Percentiles rank a stretch among this genome's conserved stretches.
phyloP scores from a whole-genome alignment of 2,113 vertebrate genomes.

The Nerophis lumbriciformis region DNA sequence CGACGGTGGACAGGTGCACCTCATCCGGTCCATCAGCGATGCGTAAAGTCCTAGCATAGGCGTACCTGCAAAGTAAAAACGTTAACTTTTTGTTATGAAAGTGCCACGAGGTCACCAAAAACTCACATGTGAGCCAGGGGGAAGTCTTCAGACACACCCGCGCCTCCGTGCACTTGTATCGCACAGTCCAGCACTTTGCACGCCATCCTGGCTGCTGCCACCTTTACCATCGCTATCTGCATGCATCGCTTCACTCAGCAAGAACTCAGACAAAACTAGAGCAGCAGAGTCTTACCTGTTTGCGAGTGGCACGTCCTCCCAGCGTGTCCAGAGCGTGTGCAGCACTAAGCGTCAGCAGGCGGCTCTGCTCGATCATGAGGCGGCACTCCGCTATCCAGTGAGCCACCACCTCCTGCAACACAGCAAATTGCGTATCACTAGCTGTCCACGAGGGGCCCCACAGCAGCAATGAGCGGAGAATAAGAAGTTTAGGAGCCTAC shows the following conservation, averaged over 20 bases:
- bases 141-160: constrained; percentile 84
- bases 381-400: constrained; percentile 91
- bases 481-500: constrained; percentile 58
- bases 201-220: constrained; percentile 79
- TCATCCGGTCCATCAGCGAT: constrained; percentile 89
- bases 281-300: constrained; percentile 74
- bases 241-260: background rate
- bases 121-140: constrained; percentile 90
- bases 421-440: background rate
- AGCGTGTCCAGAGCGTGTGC: constrained; percentile 75
- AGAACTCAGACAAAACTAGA: background rate
- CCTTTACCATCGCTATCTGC: constrained; percentile 92
- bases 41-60: constrained; percentile 69
- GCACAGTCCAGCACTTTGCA: constrained; percentile 83
- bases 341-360: constrained; percentile 80
- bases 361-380: constrained; percentile 84
- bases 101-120: background rate
- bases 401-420: constrained; percentile 82
- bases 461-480: background rate
- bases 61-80: constrained; percentile 70
- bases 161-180: constrained; percentile 85
- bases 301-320: constrained; percentile 77
- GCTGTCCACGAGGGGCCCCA: constrained; percentile 34
- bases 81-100: background rate
- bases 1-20: constrained; percentile 86